phyloP scores from a whole-genome alignment of 1,140 invertebrate genomes.

The Hesperophylax magnus region DNA sequence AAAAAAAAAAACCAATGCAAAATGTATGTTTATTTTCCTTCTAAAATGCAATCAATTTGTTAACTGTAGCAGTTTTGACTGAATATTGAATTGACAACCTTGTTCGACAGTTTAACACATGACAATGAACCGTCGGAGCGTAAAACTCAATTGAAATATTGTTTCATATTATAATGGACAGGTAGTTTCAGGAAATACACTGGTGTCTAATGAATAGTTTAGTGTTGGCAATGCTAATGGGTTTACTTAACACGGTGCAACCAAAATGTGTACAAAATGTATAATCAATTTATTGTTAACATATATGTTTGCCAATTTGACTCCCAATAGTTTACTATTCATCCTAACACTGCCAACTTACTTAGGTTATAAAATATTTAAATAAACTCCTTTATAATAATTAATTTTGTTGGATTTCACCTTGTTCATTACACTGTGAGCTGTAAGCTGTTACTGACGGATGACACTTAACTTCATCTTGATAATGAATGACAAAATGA shows the following conservation, averaged over 20 bases:
- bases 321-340: background rate
- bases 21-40: background rate
- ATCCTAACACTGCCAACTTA: slow-evolving; percentile 31
- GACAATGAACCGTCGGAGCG: no score
- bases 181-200: no score
- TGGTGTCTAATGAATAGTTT: no score
- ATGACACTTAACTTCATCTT: background rate
- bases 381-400: slow-evolving; percentile 40
- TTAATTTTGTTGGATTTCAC: slow-evolving; percentile 17
- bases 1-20: background rate
- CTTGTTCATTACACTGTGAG: background rate
- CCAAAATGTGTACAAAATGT: no score
- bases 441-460: background rate
- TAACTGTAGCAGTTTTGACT: no score
- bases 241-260: no score
- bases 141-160: no score
- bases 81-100: background rate
- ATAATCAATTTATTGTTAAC: background rate
- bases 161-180: no score
- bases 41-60: slow-evolving; percentile 8
- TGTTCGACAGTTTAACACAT: background rate
- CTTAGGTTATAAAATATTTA: slow-evolving; percentile 33
- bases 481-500: background rate
- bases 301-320: slow-evolving; percentile 10
- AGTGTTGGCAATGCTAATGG: no score